These are phyloP conservation scores for Pachyrhynchus sulphureomaculatus DNA, from an alignment of 1,140 invertebrate genomes.

Conservation along the genomic window DNA sequence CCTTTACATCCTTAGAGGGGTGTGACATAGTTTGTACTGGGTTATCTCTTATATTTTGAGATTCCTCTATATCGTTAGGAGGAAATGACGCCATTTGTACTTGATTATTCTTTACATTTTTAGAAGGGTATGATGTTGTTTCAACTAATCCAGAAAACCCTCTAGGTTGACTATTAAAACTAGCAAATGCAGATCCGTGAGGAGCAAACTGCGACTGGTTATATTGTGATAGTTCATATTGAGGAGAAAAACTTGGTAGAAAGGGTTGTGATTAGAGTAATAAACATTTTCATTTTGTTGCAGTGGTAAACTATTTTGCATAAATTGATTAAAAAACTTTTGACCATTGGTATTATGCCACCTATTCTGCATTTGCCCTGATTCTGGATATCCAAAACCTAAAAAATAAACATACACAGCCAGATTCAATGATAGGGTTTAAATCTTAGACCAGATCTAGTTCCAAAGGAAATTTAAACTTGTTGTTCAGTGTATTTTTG, in stretches of 20 bases:
- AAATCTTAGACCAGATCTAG: too few relatives aligned
- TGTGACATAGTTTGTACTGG: neutral
- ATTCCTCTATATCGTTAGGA: neutral
- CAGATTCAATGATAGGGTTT: too few relatives aligned
- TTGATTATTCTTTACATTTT: too few relatives aligned
- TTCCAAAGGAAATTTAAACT: too few relatives aligned
- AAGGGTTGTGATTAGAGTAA: neutral
- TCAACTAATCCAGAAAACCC: neutral
- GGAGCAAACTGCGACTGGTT: neutral
- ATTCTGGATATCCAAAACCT: too few relatives aligned
- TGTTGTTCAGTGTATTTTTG: too few relatives aligned
- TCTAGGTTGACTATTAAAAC: neutral
- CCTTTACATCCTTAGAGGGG: neutral
- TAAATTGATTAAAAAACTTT: conserved; percentile 12
- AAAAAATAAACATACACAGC: too few relatives aligned
- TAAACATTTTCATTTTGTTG: neutral
- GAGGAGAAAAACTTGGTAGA: neutral
- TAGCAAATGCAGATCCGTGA: neutral
- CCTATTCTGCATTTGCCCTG: neutral
- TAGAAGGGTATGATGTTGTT: too few relatives aligned
- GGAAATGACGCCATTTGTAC: neutral
- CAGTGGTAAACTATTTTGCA: neutral
- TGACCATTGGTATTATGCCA: conserved; percentile 13
- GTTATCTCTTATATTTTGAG: too few relatives aligned
- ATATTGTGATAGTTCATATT: neutral